Base-by-base conservation (phyloP, 2,113 vertebrate genomes). In the Vidua chalybeata region DNA sequence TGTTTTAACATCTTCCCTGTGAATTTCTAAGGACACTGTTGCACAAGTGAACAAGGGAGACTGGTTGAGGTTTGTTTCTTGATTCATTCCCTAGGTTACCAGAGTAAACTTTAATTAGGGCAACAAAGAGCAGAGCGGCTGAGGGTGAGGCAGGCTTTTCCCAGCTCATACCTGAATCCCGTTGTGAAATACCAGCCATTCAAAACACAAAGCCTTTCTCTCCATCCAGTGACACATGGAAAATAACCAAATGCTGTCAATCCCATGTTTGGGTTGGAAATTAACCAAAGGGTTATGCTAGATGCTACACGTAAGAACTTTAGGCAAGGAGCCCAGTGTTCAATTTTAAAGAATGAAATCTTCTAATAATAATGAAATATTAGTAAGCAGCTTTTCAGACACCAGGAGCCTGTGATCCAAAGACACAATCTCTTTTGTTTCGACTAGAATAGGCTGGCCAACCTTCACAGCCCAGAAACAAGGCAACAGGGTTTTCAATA, bases 71-170 rank as follows among this genome's bases (percentile, higher is more conserved):
- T 95, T 92, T 84, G 76, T 92, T 93, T 93, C 67, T 78, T 84
- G 81, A 87, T 79, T 95, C 64, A 90, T 95, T 89, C 68, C 84
- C 94, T 92, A 72, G 85, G 86, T 83, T 93, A 94, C 94, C 27
- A 1, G 19, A 28, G 37, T 95, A 95, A 95, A 94, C 86, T 90
- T 89, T 77, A 75, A 94, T 93, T 92, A 93, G 54, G 30, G 27
- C 49, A 84, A 45, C 75, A 76, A 76, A 46, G 48, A 88, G 92
- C 48, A 59, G 67, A 84, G 18, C 11, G 2, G 45, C 61, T 45
- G 56, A 39, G 89, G 77, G 90, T 67, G 84, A 92, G 92, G 93
- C 94, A 84, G 77, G 54, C 37, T 90, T 96, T 87, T 91, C 89
- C 56, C 90, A 76, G 80, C 4, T 2, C 89, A 69, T 92, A 96